Conservation (phyloP, 2,113 vertebrate species). For the Cisticola juncidis region DNA sequence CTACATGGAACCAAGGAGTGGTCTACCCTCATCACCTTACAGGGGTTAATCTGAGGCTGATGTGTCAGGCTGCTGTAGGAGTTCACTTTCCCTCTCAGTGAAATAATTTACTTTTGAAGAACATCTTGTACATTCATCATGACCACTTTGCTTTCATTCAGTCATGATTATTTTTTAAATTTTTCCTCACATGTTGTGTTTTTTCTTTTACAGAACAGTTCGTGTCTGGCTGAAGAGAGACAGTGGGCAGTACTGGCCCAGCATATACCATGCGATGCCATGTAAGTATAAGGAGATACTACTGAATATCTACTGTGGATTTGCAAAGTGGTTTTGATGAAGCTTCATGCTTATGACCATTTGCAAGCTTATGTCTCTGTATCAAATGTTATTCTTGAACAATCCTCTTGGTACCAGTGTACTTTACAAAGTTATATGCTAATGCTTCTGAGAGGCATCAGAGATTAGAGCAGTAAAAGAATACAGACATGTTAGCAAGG, state of each 20-base stretch:
- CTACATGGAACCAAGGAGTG: not conserved
- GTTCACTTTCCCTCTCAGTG: not conserved
- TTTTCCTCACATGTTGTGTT: not conserved
- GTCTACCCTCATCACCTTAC: not conserved
- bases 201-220: slow-evolving; percentile 82
- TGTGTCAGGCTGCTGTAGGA: not conserved
- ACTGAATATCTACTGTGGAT: not conserved
- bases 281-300: slow-evolving; percentile 79
- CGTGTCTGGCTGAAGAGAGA: slow-evolving; percentile 98
- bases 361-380: not conserved
- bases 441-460: not conserved
- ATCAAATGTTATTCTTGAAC: not conserved
- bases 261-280: slow-evolving; percentile 90
- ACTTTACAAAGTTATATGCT: not conserved
- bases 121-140: not conserved
- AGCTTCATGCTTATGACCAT: not conserved
- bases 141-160: not conserved
- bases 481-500: not conserved
- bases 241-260: slow-evolving; percentile 98
- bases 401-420: not conserved
- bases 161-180: not conserved
- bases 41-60: not conserved
- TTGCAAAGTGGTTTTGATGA: not conserved
- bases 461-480: not conserved
- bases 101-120: not conserved